These are phyloP conservation scores for Esox niger DNA, from an alignment of 2,113 vertebrate species.

Conservation along the genomic window DNA sequence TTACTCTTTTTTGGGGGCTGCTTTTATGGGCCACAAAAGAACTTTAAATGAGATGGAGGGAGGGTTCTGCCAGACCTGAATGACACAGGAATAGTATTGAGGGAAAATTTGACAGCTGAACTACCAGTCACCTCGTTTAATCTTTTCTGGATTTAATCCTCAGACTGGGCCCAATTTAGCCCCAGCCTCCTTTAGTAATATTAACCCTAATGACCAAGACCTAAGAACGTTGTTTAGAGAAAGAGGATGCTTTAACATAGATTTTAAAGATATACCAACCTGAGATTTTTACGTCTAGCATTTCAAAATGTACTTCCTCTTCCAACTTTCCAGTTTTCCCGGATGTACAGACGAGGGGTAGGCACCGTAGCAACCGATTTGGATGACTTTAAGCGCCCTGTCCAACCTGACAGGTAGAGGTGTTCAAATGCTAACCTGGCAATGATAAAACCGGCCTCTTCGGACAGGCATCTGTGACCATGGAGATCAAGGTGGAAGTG, in stretches of 20 bases:
- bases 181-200: constrained; percentile 4
- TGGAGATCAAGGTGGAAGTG: constrained; percentile 34
- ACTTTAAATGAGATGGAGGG: not conserved
- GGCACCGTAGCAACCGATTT: not conserved
- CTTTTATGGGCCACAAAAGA: constrained; percentile 23
- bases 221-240: not conserved
- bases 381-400: not conserved
- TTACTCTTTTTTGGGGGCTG: constrained; percentile 16
- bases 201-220: not conserved
- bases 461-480: constrained; percentile 12
- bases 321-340: not conserved
- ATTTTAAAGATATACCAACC: constrained; percentile 1
- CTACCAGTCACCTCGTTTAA: not conserved
- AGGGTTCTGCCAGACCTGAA: constrained; percentile 13
- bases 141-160: constrained; percentile 8
- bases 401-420: constrained; percentile 10
- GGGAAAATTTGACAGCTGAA: constrained; percentile 2
- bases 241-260: not conserved
- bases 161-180: not conserved
- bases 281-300: not conserved
- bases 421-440: constrained; percentile 8
- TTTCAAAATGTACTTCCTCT: constrained; percentile 3
- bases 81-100: constrained; percentile 5
- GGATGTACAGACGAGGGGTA: no score
- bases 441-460: constrained; percentile 31